Conservation (phyloP, 2,113 vertebrate genomes). For the Elephas maximus region DNA sequence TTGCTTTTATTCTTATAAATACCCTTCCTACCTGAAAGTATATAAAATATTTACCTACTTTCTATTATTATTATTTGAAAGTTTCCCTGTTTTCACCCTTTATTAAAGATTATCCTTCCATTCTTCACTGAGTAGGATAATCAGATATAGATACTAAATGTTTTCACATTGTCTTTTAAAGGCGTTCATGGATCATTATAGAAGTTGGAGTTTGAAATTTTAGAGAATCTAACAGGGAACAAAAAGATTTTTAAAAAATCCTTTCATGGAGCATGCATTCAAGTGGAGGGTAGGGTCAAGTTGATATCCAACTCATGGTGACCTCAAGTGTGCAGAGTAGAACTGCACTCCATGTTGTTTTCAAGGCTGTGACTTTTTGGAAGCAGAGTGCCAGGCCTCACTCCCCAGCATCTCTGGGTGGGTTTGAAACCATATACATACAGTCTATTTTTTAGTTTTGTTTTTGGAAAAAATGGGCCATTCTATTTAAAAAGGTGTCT, state of each 20-base stretch:
- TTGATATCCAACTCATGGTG: not conserved
- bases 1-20: not conserved
- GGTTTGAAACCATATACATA: not conserved
- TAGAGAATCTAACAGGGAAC: not conserved
- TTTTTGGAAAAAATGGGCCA: conserved; percentile 24
- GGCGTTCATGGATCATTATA: not conserved
- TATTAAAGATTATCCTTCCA: not conserved
- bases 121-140: not conserved
- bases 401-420: not conserved
- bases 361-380: too few species aligned
- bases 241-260: conserved; percentile 15
- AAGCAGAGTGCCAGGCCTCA: not conserved
- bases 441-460: not conserved
- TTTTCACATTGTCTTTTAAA: not conserved
- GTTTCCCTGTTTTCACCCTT: not conserved
- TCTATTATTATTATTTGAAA: not conserved
- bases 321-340: too few species aligned
- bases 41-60: not conserved
- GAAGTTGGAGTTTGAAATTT: not conserved
- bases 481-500: not conserved
- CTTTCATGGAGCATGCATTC: not conserved
- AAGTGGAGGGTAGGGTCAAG: not conserved
- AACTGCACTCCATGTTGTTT: too few species aligned
- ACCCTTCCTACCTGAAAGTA: not conserved
- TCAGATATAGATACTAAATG: not conserved